Evolutionary conservation across 2,113 vertebrate species (phyloP), one percentile per base, ranked within the genome.

Genomic region (Antechinus stuartii): DNA sequence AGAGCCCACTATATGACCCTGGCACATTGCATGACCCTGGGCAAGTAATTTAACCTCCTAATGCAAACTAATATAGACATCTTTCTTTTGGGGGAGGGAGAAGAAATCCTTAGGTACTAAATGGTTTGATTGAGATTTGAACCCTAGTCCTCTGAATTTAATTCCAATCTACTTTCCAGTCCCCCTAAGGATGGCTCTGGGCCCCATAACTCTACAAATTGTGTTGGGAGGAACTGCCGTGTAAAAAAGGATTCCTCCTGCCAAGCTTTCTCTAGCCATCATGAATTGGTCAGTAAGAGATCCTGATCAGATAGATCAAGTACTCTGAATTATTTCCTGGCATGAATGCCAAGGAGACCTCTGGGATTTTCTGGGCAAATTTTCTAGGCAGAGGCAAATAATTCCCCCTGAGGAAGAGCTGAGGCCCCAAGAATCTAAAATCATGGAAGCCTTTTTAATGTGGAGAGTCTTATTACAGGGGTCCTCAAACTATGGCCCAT

Each of bases 331-430:
- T 84, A 84, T 42, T 84, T 42, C 19, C n/a, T 84, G 68, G n/a
- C n/a, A 42, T 84, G n/a, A 84, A 42, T 84, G 68, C n/a, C 16
- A 84, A 84, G n/a, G 35, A 84, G 68, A 84, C 68, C n/a, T 84
- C n/a, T 84, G 68, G 68, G 68, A 84, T 84, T 84, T 84, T 84
- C 68, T 84, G 68, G 68, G 68, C 68, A 84, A 84, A 84, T 84
- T 42, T 84, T 84, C 68, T 84, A 84, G 68, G 68, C 68, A 84
- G n/a, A 84, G n/a, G n/a, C 68, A 84, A 84, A 22, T n/a, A 84
- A 84, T 42, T 84, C 68, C n/a, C n/a, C 68, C 68, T 42, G 68
- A 84, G 68, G 68, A 84, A 4, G 1, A 42, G 35, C n/a, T 84
- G 16, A 84, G 35, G n/a, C 8, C 35, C 68, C 35, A 84, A 23